Base-by-base conservation (phyloP, 2,797 vertebrate species). In the Poeciliopsis gracilis region DNA sequence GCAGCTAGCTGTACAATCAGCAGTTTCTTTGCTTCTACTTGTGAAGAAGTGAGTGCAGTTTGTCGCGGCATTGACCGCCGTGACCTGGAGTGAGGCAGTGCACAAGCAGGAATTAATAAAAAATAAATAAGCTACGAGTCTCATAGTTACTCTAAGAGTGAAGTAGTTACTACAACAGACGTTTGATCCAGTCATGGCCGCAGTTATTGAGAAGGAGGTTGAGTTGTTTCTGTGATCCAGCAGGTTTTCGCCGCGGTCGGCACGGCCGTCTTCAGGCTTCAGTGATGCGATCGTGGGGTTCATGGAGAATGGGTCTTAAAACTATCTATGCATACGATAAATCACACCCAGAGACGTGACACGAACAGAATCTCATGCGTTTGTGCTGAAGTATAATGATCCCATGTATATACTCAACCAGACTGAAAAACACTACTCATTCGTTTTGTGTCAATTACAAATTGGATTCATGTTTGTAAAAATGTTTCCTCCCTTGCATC, bases 141-240 rank as follows among this genome's bases (percentile, higher is more conserved):
- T 85, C 78, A 86, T 57, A 86, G 72, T 72, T 71, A 77, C 85
- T 87, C 77, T 89, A 91, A 80, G 53, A 76, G 84, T 90, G 85
- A 89, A 75, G 69, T 93, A 67, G 23, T 16, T 90, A 25, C 93
- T 91, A 93, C 86, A 92, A 90, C 93, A 91, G 91, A 69, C 80
- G 33, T 92, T 87, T 88, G 76, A 91, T 90, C 84, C 89, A 90
- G 91, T 89, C 92, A 93, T 93, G 93, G 92, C 90, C 84, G 81
- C 85, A 63, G 77, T 85, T 78, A 23, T 38, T 77, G 63, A 81
- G 67, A 79, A 84, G 80, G 76, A 87, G 77, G 81, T 93, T 33
- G 67, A 33, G 75, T 82, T 82, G 79, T 84, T 53, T 91, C 79
- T 3, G 13, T 77, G 33, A 63, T 89, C 69, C 77, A 67, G 23